Evolutionary conservation across 2,888 invertebrate species (phyloP).

Genomic region (Minunthozetes semirufus): DNA sequence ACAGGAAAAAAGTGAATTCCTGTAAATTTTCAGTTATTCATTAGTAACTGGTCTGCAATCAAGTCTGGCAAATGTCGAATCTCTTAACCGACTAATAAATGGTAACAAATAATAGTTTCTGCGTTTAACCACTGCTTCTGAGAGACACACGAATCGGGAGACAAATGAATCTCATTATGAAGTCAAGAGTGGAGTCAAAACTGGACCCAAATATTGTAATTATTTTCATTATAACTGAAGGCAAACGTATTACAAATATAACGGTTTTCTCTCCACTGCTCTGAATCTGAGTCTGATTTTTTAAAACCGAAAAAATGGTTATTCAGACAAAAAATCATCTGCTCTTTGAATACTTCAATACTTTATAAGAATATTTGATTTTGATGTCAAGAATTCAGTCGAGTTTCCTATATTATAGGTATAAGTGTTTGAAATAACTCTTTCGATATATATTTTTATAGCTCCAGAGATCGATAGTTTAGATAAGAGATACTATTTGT

Average conservation of each 20-base stretch:
- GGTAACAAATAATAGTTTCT: neutral
- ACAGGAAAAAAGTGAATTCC: neutral
- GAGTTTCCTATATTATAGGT: neutral
- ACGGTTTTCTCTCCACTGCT: neutral
- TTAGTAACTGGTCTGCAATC: neutral
- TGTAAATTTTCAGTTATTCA: neutral
- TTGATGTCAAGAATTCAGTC: slow-evolving; percentile 4
- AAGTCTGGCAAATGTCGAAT: slow-evolving; percentile 5
- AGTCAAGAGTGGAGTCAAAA: neutral
- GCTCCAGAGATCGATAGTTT: neutral
- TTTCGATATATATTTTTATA: neutral
- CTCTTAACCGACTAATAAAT: neutral
- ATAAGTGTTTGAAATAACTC: neutral
- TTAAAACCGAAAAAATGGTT: neutral
- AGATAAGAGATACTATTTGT: neutral
- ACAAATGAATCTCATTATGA: slow-evolving; percentile 21
- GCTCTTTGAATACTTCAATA: neutral
- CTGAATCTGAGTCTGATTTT: neutral
- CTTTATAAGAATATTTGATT: neutral
- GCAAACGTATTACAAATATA: slow-evolving; percentile 23
- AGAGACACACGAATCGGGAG: neutral
- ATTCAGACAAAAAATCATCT: slow-evolving; percentile 23
- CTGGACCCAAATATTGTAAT: slow-evolving; percentile 9
- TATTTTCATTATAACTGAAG: slow-evolving; percentile 15
- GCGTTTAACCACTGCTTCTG: neutral